phyloP scores from a whole-genome alignment of 2,797 vertebrate species.

The Psittacula derbiana region DNA sequence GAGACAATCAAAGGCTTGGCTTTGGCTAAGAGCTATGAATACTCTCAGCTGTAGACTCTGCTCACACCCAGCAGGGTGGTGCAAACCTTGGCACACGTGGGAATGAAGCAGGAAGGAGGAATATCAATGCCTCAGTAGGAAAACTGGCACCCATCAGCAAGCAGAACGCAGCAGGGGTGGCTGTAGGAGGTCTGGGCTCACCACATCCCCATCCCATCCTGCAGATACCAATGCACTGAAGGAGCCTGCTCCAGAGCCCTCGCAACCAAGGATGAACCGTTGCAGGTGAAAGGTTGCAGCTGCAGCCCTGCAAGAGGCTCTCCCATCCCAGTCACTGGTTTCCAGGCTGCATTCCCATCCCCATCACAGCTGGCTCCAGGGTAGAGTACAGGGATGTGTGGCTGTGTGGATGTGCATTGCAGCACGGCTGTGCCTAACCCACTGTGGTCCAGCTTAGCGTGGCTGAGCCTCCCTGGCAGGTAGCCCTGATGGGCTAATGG shows the following conservation, averaged over 20 bases:
- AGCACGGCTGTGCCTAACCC: neutral
- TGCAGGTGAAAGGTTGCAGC: neutral
- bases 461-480: neutral
- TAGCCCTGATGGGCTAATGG: neutral
- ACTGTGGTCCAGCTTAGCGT: neutral
- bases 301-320: neutral
- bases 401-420: neutral
- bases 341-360: neutral
- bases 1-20: neutral
- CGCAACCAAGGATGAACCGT: neutral
- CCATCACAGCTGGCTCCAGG: neutral
- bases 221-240: neutral
- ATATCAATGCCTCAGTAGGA: neutral
- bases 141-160: neutral
- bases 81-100: neutral
- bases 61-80: neutral
- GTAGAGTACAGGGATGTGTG: rapidly evolving
- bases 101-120: neutral
- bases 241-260: neutral
- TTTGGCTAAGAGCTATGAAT: neutral
- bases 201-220: neutral
- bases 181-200: neutral
- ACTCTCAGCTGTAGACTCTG: neutral
- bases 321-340: neutral
- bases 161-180: neutral